phyloP scores from a whole-genome alignment of 2,888 invertebrate genomes.

The Torymus aiolomorphi region DNA sequence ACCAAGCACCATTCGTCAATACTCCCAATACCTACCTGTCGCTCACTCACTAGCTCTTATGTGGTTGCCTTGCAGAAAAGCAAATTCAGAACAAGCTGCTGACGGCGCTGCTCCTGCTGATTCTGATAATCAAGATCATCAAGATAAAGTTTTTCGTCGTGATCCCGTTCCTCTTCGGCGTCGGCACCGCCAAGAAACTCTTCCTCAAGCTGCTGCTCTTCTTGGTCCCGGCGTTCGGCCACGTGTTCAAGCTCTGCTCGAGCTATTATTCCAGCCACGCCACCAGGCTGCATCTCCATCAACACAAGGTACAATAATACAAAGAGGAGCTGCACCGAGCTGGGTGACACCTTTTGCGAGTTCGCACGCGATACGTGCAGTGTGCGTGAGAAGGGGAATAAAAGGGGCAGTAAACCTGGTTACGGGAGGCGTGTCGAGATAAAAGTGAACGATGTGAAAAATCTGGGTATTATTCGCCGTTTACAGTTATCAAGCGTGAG shows the following conservation, averaged over 20 bases:
- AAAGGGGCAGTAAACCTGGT: slow-evolving; percentile 36
- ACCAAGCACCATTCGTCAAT: slow-evolving; percentile 4
- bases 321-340: too few relatives aligned
- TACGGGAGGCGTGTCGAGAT: slow-evolving; percentile 10
- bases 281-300: slow-evolving; percentile 88
- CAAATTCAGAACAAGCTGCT: slow-evolving; percentile 85
- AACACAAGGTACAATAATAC: slow-evolving; percentile 77
- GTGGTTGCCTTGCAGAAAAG: slow-evolving; percentile 80
- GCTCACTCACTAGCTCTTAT: not conserved
- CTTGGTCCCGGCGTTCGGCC: slow-evolving; percentile 88
- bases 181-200: slow-evolving; percentile 89
- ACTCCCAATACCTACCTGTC: too few relatives aligned
- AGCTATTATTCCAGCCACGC: slow-evolving; percentile 86
- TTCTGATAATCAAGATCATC: slow-evolving; percentile 87
- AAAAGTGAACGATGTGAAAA: slow-evolving; percentile 32
- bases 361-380: too few relatives aligned
- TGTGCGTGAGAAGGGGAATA: too few relatives aligned
- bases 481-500: slow-evolving; percentile 28
- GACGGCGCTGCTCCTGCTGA: slow-evolving; percentile 85
- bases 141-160: slow-evolving; percentile 89
- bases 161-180: slow-evolving; percentile 86
- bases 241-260: slow-evolving; percentile 90
- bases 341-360: too few relatives aligned
- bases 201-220: slow-evolving; percentile 88
- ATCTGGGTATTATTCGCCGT: slow-evolving; percentile 5